Percentiles rank a stretch among this genome's conserved stretches.
Conservation (phyloP, 2,113 vertebrate species). For the Entelurus aequoreus region DNA sequence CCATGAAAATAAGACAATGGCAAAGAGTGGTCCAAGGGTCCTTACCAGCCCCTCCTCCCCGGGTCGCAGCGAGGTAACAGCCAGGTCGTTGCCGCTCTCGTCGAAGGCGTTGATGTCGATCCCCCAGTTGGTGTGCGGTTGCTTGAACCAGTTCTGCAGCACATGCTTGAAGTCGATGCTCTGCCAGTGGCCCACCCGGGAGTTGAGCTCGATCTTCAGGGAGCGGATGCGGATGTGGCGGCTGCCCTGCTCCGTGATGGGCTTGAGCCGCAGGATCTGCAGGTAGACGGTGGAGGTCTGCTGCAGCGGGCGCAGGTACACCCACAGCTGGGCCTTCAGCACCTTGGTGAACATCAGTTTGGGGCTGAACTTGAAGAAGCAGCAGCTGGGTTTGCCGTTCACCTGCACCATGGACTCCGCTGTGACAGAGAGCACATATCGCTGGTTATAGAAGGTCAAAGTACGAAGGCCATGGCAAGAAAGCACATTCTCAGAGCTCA, state of each 20-base stretch:
- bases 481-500: too few relatives aligned
- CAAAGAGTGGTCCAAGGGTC: conserved; percentile 64
- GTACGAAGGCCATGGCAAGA: too few relatives aligned
- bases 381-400: conserved; percentile 92
- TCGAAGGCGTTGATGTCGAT: conserved; percentile 98
- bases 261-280: conserved; percentile 94
- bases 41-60: conserved; percentile 97
- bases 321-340: conserved; percentile 96
- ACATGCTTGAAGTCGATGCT: conserved; percentile 99
- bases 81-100: conserved; percentile 92
- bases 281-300: conserved; percentile 93
- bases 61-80: conserved; percentile 89
- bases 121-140: conserved; percentile 98
- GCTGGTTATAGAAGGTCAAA: too few relatives aligned
- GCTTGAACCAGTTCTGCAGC: conserved; percentile 98
- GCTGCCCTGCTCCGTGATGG: conserved; percentile 87
- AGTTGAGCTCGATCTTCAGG: conserved; percentile 94
- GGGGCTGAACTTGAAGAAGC: conserved; percentile 98
- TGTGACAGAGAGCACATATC: conserved; percentile 61
- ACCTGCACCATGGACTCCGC: conserved; percentile 91
- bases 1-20: too few relatives aligned
- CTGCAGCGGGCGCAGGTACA: conserved; percentile 90
- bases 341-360: conserved; percentile 99
- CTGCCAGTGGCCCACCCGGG: conserved; percentile 91
- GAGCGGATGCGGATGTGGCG: conserved; percentile 96